phyloP scores from a whole-genome alignment of 2,888 invertebrate genomes.

The Apotomis capreana region DNA sequence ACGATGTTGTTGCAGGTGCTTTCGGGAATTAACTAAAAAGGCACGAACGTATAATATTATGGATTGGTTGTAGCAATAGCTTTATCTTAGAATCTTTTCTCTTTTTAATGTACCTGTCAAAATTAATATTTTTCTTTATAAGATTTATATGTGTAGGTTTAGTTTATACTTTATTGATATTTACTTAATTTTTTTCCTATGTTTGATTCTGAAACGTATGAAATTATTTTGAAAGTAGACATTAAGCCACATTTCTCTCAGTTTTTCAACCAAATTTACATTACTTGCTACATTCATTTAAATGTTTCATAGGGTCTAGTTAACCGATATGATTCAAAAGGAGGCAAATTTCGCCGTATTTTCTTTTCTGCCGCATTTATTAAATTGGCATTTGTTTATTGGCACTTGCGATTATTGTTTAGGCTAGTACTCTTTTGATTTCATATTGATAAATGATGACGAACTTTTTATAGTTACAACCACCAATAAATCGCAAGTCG shows the following conservation, averaged over 20 bases:
- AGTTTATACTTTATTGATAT: conserved; percentile 15
- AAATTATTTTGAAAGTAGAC: not conserved
- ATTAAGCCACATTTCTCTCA: not conserved
- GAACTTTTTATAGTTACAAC: too few species aligned
- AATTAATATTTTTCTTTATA: conserved; percentile 12
- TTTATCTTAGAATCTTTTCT: conserved; percentile 2
- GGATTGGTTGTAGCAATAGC: not conserved
- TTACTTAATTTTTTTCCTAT: not conserved
- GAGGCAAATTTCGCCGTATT: too few species aligned
- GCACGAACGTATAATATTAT: not conserved
- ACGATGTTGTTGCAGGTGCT: not conserved
- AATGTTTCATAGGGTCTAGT: too few species aligned
- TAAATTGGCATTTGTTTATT: conserved; percentile 1
- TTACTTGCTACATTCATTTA: too few species aligned
- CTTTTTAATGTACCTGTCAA: not conserved
- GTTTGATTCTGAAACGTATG: too few species aligned
- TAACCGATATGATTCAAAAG: too few species aligned
- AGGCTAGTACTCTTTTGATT: too few species aligned
- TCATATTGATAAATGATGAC: too few species aligned
- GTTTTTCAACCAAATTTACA: too few species aligned
- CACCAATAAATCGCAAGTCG: not conserved
- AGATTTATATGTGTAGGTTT: conserved; percentile 10
- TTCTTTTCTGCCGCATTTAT: conserved; percentile 7
- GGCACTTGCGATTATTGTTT: not conserved
- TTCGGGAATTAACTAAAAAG: not conserved